Base-by-base conservation (phyloP, 2,797 vertebrate species). In the Adelosebastes latens region DNA sequence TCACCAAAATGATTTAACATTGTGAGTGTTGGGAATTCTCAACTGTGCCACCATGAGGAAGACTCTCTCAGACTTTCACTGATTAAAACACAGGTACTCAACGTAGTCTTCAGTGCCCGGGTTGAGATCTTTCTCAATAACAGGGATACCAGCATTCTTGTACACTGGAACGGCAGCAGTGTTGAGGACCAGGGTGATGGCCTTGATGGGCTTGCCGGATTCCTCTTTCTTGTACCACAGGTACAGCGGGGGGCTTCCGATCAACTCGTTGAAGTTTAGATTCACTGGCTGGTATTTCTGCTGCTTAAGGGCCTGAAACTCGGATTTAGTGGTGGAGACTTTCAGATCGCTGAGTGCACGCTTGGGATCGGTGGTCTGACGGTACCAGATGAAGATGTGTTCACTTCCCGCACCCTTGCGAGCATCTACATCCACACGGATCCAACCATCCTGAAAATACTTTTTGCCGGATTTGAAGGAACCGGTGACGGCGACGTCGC, bases 391-490 rank as follows among this genome's bases (percentile, higher is more conserved):
- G 71, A 72, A 83, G 64, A 32, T 27, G 4, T 0, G 0, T 2
- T 7, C 6, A 10, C 60, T 34, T 24, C 3, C 2, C 8, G 22
- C 31, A 22, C 0, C 32, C 3, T 25, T 75, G 18, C 68, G 80
- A 1, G 13, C 56, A 4, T 58, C 64, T 25, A 77, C 77, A 68
- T 84, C 68, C 31, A 84, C 2, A 16, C 73, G 68, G 16, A 64
- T 58, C 49, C 39, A 84, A 16, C 82, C 72, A 0, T 6, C 0
- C 8, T 20, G 0, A 9, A 55, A 55, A 6, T 8, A 1, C 1
- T 34, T 9, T 0, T 0, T 2, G 12, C 77, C 82, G 7, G 9
- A 22, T n/a, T 5, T 10, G 1, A 11, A 61, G 6, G 7, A n/a
- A 34, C 3, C 18, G 3, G 27, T 71, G 65, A 65, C 79, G 25